A percentile compares a stretch with the other conserved stretches of the same genome.
These are phyloP conservation scores for Trichacis sp. DNA, from an alignment of 2,888 invertebrate genomes.

Conservation along the genomic window DNA sequence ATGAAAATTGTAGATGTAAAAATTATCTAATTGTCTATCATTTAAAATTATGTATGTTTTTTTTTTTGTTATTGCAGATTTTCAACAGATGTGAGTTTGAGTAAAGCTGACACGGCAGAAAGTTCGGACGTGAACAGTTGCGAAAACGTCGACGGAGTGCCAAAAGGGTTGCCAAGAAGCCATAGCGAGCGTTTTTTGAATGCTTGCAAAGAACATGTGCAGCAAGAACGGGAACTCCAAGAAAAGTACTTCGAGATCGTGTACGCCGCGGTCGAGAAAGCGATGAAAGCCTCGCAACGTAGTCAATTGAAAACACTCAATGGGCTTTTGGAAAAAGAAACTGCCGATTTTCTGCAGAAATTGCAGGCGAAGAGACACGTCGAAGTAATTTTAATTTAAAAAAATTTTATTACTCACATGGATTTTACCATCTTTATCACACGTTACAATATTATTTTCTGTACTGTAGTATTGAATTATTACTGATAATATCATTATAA, in stretches of 20 bases:
- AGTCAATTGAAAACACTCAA: slow-evolving; percentile 84
- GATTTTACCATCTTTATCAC: too few species aligned
- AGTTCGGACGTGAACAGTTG: slow-evolving; percentile 67
- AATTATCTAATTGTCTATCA: too few species aligned
- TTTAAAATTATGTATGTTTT: too few species aligned
- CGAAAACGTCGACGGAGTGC: slow-evolving; percentile 70
- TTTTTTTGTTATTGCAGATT: slow-evolving; percentile 45
- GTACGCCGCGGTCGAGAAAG: slow-evolving; percentile 83
- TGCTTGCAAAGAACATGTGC: slow-evolving; percentile 77
- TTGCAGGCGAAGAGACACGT: slow-evolving; percentile 86
- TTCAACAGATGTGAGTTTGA: slow-evolving; percentile 59
- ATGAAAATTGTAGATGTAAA: too few species aligned
- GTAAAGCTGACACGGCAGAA: slow-evolving; percentile 68
- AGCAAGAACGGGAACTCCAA: slow-evolving; percentile 80
- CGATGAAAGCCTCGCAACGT: slow-evolving; percentile 81
- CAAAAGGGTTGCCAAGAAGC: slow-evolving; percentile 72
- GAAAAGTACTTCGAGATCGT: slow-evolving; percentile 88
- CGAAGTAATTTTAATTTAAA: slow-evolving; percentile 70
- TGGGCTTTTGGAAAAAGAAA: slow-evolving; percentile 78
- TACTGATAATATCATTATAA: too few species aligned
- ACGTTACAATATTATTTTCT: too few species aligned
- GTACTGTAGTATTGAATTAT: too few species aligned
- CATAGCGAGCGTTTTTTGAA: slow-evolving; percentile 76
- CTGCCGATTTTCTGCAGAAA: slow-evolving; percentile 81
- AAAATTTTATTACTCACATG: too few species aligned